Evolutionary conservation across 2,113 vertebrate genomes (phyloP).

Genomic region (Takifugu flavidus): DNA sequence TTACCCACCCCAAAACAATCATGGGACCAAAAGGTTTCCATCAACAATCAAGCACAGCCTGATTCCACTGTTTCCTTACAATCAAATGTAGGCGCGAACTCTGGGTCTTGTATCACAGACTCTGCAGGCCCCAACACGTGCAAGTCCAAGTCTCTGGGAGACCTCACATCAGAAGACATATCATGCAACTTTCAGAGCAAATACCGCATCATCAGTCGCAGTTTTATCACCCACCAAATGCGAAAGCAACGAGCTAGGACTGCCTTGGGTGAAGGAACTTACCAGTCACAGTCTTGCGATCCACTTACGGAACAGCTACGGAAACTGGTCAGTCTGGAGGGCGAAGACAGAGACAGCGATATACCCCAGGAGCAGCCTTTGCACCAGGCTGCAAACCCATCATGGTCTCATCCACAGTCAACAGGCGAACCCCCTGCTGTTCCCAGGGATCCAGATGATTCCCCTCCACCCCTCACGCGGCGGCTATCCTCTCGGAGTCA

Average conservation of each 20-base stretch:
- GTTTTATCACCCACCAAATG: slow-evolving; percentile 83
- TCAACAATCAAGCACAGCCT: slow-evolving; percentile 3
- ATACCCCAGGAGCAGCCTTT: slow-evolving; percentile 12
- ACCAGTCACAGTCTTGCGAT: slow-evolving; percentile 74
- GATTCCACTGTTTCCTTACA: slow-evolving; percentile 24
- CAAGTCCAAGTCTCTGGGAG: slow-evolving; percentile 96
- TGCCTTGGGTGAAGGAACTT: slow-evolving; percentile 31
- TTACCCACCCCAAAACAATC: slow-evolving; percentile 17
- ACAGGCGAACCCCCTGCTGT: slow-evolving; percentile 14
- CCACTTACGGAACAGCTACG: slow-evolving; percentile 89
- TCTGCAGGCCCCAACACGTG: slow-evolving; percentile 74
- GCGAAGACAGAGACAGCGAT: slow-evolving; percentile 71
- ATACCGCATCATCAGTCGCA: slow-evolving; percentile 91
- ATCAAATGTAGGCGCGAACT: slow-evolving; percentile 16
- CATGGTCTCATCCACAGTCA: slow-evolving; percentile 18
- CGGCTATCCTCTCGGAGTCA: slow-evolving; percentile 93
- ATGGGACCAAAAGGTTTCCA: slow-evolving; percentile 23
- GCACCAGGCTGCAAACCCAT: slow-evolving; percentile 12
- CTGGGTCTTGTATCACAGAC: slow-evolving; percentile 24
- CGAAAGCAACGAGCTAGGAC: slow-evolving; percentile 68
- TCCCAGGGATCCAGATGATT: slow-evolving; percentile 61
- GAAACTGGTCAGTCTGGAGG: slow-evolving; percentile 84
- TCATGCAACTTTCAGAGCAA: slow-evolving; percentile 96
- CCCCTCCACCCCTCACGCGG: slow-evolving; percentile 81
- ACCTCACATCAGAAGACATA: slow-evolving; percentile 96